A percentile compares a stretch with the other conserved stretches of the same genome.
These are phyloP conservation scores for Anseranas semipalmata DNA, from an alignment of 2,113 vertebrate species.

Conservation along the genomic window DNA sequence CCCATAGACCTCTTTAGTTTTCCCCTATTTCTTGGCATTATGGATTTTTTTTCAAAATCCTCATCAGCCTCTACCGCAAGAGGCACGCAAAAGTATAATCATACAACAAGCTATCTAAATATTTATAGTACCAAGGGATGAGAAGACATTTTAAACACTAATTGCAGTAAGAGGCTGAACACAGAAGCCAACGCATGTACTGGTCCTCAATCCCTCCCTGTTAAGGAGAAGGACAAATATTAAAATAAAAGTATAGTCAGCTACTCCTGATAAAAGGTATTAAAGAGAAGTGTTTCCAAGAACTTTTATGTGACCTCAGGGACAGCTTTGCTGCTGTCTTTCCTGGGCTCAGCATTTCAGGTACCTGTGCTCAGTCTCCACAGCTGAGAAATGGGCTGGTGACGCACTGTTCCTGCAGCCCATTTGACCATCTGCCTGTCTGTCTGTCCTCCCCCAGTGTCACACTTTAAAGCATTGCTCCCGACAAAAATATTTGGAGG, in stretches of 20 bases:
- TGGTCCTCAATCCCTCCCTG: neutral
- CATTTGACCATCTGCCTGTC: neutral
- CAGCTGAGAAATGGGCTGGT: neutral
- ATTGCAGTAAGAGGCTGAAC: neutral
- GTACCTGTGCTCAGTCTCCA: neutral
- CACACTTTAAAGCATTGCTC: neutral
- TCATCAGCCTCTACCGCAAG: neutral
- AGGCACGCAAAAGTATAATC: neutral
- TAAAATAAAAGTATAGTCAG: neutral
- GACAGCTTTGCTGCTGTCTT: neutral
- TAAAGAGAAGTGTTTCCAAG: neutral
- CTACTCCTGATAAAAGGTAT: neutral
- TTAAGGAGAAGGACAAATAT: neutral
- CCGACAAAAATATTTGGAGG: neutral
- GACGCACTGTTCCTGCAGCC: neutral
- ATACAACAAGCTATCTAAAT: constrained; percentile 6
- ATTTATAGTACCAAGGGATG: neutral
- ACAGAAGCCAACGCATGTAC: neutral
- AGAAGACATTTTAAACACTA: constrained; percentile 40
- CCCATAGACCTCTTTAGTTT: neutral
- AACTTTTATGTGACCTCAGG: rapidly evolving
- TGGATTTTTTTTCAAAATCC: neutral
- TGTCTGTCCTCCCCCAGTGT: rapidly evolving
- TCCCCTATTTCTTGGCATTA: neutral
- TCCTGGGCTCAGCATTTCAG: neutral